phyloP scores from a whole-genome alignment of 2,113 vertebrate genomes.

The Stictonetta naevosa region DNA sequence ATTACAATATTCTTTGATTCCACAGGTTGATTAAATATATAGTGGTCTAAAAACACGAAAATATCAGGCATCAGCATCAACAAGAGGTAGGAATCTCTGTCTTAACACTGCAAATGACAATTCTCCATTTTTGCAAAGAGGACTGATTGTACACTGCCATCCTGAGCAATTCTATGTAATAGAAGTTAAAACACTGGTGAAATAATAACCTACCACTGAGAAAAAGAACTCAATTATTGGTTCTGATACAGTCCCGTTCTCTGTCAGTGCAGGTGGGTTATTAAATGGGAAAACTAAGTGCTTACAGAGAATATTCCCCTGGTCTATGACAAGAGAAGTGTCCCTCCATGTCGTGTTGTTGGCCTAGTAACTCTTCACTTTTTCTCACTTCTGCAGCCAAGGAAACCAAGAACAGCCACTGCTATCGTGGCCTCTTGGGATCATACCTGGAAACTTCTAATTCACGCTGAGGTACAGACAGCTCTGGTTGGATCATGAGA shows the following conservation, averaged over 20 bases:
- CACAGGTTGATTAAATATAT: background rate
- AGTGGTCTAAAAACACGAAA: background rate
- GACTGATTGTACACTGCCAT: background rate
- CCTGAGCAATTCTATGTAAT: background rate
- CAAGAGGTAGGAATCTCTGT: background rate
- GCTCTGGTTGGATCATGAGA: background rate
- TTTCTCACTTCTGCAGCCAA: background rate
- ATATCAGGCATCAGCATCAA: background rate
- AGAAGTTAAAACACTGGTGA: background rate
- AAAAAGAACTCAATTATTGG: background rate
- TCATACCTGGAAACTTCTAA: background rate
- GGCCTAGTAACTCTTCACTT: background rate
- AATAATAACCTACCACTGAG: background rate
- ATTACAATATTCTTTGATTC: background rate
- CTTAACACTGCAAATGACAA: background rate
- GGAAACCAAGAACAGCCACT: background rate
- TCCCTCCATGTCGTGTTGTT: background rate
- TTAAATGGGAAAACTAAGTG: slow-evolving; percentile 21
- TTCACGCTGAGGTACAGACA: background rate
- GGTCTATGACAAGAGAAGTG: background rate
- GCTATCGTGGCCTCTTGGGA: background rate
- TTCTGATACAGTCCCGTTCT: background rate
- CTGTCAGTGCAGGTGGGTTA: background rate
- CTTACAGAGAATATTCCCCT: slow-evolving; percentile 14
- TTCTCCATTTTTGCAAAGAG: background rate